These are phyloP conservation scores for Paracanthobrama guichenoti DNA, from an alignment of 2,113 vertebrate species.

Conservation along the genomic window DNA sequence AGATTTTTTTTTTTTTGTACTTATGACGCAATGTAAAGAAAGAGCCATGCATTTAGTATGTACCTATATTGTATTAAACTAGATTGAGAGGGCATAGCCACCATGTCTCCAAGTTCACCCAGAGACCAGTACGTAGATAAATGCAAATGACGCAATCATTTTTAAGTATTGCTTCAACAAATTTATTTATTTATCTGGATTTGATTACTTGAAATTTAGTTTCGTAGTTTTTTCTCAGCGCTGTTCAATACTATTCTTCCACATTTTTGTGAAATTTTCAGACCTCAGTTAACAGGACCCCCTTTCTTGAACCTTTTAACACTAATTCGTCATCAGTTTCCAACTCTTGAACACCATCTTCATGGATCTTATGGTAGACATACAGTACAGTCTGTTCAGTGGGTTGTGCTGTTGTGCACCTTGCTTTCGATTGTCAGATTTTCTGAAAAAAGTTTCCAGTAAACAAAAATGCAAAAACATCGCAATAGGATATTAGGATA, in stretches of 20 bases:
- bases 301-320: conserved; percentile 21
- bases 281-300: conserved; percentile 56
- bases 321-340: neutral
- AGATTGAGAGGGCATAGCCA: conserved; percentile 58
- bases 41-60: conserved; percentile 58
- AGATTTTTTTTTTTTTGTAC: conserved; percentile 37
- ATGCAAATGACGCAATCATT: conserved; percentile 68
- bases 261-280: conserved; percentile 62
- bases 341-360: neutral
- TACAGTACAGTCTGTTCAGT: neutral
- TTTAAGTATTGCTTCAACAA: conserved; percentile 71
- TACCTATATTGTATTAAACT: conserved; percentile 58
- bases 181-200: conserved; percentile 80
- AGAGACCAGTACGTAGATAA: conserved; percentile 65
- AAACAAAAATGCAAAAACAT: neutral
- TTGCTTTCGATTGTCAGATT: neutral
- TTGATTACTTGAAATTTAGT: conserved; percentile 78
- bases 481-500: neutral
- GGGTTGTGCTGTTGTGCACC: neutral
- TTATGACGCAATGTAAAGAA: conserved; percentile 51
- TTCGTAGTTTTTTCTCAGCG: conserved; percentile 60
- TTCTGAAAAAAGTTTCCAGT: neutral
- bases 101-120: conserved; percentile 59
- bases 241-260: conserved; percentile 68
- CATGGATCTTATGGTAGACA: neutral